Conservation (phyloP, 2,113 vertebrate species). For the Lota lota region DNA sequence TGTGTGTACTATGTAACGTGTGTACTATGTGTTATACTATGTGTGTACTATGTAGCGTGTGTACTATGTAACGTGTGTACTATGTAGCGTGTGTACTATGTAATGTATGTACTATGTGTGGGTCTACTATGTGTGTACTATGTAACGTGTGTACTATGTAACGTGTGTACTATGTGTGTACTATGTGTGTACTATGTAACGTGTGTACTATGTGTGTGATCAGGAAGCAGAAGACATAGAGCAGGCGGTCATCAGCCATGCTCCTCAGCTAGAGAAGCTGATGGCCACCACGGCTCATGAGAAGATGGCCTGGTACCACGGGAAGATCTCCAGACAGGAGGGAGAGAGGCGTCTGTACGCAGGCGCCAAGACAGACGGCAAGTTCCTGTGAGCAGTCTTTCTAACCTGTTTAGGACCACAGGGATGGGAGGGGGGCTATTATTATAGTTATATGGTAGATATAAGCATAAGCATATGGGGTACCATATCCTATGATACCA, state of each 20-base stretch:
- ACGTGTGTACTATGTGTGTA: no score
- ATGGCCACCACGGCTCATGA: constrained; percentile 93
- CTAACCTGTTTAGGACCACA: no score
- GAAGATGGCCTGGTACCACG: constrained; percentile 91
- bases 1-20: no score
- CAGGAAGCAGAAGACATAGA: constrained; percentile 92
- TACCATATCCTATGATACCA: no score
- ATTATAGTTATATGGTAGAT: no score
- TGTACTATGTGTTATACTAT: no score
- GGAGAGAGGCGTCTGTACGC: constrained; percentile 86
- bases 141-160: no score
- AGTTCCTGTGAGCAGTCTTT: constrained; percentile 93
- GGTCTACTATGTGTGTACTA: neutral
- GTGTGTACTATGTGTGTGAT: constrained; percentile 6
- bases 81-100: no score
- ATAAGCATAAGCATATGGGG: no score
- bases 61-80: no score
- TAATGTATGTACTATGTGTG: neutral
- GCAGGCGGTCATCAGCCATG: constrained; percentile 94
- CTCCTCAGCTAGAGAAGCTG: constrained; percentile 93
- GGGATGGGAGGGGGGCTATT: no score
- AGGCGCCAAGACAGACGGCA: constrained; percentile 87
- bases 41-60: no score
- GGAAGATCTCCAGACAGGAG: constrained; percentile 77
- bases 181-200: neutral